Conservation (phyloP, 2,888 invertebrate genomes). For the Drosophila macrospina region DNA sequence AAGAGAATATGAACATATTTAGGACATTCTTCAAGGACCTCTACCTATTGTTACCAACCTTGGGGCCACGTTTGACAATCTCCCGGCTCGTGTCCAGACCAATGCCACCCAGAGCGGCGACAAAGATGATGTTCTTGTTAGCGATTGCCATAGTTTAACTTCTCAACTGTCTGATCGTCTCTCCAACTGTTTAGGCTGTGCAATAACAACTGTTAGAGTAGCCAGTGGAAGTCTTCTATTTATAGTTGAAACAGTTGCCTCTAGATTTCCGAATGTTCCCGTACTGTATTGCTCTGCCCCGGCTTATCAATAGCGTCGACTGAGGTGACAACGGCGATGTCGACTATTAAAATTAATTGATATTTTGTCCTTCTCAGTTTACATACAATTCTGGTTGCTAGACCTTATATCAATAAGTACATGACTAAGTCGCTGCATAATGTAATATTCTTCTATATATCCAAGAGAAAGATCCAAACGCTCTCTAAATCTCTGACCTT, state of each 20-base stretch:
- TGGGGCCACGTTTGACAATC: conserved; percentile 60
- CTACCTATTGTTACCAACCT: conserved; percentile 40
- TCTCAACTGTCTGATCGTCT: conserved; percentile 6
- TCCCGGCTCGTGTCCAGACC: conserved; percentile 77
- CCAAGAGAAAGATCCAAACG: too few relatives aligned
- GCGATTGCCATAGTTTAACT: conserved; percentile 61
- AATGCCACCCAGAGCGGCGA: conserved; percentile 81
- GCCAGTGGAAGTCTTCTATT: conserved; percentile 35
- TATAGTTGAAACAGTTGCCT: conserved; percentile 48
- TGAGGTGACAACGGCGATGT: not conserved
- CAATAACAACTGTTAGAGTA: conserved; percentile 28
- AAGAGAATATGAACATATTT: not conserved
- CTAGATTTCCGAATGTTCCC: conserved; percentile 9
- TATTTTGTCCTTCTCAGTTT: too few relatives aligned
- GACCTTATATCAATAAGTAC: too few relatives aligned
- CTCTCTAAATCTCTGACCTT: too few relatives aligned
- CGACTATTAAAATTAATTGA: too few relatives aligned
- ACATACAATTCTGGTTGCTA: too few relatives aligned
- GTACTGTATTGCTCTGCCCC: not conserved
- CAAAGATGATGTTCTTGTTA: conserved; percentile 76
- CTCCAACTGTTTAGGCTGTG: conserved; percentile 41
- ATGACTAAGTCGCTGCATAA: too few relatives aligned
- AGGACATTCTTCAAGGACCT: not conserved
- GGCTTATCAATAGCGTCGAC: conserved; percentile 44
- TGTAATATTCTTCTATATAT: too few relatives aligned